phyloP scores from a whole-genome alignment of 2,888 invertebrate species.

The Steinernema hermaphroditum region DNA sequence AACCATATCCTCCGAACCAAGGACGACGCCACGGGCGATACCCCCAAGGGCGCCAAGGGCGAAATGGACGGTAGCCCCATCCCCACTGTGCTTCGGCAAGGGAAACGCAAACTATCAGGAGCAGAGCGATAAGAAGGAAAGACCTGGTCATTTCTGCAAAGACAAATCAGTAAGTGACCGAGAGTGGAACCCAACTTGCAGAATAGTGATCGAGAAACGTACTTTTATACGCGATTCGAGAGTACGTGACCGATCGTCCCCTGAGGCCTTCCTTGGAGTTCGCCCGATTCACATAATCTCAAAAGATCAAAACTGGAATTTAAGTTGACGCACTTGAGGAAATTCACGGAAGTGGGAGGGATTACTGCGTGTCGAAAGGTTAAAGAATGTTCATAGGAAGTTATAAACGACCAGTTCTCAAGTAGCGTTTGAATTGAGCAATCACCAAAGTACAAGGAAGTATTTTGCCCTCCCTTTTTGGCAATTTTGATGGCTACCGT shows the following conservation, averaged over 20 bases:
- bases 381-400: too few species aligned
- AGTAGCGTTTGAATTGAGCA: too few species aligned
- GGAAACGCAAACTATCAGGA: neutral
- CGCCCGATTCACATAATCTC: slow-evolving; percentile 16
- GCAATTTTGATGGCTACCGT: too few species aligned
- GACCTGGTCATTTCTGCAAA: neutral
- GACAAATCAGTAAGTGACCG: neutral
- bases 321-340: neutral
- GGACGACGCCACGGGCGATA: neutral
- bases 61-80: neutral
- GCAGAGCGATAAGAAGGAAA: neutral
- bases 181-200: neutral
- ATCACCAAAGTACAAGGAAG: too few species aligned
- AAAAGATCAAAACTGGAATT: slow-evolving; percentile 3
- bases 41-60: neutral
- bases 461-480: too few species aligned
- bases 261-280: neutral
- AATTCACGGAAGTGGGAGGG: neutral
- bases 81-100: slow-evolving; percentile 12
- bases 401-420: too few species aligned
- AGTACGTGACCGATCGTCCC: neutral
- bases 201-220: neutral
- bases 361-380: neutral
- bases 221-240: neutral
- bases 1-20: too few species aligned